Evolutionary conservation across 2,888 invertebrate species (phyloP).

Genomic region (Oscheius myriophilus): DNA sequence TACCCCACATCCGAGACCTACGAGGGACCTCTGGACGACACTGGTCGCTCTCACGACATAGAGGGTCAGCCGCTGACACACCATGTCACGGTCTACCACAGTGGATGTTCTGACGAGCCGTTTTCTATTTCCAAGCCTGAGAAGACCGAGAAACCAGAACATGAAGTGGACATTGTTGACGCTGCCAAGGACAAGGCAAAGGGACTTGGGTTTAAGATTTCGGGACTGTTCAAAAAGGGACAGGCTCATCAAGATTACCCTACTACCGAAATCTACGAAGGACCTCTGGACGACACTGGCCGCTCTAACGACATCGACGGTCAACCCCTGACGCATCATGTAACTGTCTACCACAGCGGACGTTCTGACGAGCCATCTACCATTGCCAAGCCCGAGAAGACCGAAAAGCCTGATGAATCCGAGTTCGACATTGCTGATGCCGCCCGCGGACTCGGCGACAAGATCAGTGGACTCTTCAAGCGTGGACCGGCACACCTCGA

Average conservation of each 20-base stretch:
- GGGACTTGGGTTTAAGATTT: conserved; percentile 32
- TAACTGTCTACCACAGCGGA: conserved; percentile 40
- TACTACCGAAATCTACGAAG: conserved; percentile 40
- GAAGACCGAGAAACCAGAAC: conserved; percentile 15
- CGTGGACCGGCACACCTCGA: conserved; percentile 48
- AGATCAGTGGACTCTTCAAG: conserved; percentile 50
- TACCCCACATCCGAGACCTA: conserved; percentile 38
- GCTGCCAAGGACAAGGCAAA: no score
- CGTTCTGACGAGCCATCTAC: conserved; percentile 31
- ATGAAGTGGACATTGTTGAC: conserved; percentile 15
- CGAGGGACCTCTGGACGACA: conserved; percentile 14
- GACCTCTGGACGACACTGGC: conserved; percentile 44
- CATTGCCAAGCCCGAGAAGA: not conserved
- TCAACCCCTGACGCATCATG: conserved; percentile 41
- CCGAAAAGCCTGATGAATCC: not conserved
- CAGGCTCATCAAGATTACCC: conserved; percentile 50
- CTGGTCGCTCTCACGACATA: conserved; percentile 37
- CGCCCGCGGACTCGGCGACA: conserved; percentile 25
- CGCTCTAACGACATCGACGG: conserved; percentile 39
- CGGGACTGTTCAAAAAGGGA: conserved; percentile 50
- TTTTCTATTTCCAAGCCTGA: conserved; percentile 6
- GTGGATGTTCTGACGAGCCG: conserved; percentile 22
- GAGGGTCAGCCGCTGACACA: conserved; percentile 30
- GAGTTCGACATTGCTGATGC: conserved; percentile 12
- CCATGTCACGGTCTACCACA: conserved; percentile 25